These are phyloP conservation scores for Xiphorhynchus elegans DNA, from an alignment of 2,113 vertebrate species.

Conservation along the genomic window DNA sequence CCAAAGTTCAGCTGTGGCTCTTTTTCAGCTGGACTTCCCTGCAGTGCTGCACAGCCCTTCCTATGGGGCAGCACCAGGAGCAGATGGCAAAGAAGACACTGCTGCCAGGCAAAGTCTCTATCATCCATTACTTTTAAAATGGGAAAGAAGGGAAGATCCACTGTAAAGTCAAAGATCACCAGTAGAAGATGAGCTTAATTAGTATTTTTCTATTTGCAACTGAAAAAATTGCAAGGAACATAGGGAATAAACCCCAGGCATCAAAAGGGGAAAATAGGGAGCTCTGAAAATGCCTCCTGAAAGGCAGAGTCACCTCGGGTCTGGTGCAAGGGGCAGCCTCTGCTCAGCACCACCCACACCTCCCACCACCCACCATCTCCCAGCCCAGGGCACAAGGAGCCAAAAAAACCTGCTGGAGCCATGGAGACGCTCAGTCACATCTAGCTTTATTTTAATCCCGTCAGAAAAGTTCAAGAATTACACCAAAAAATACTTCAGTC, in stretches of 20 bases:
- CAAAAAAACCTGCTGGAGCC: neutral
- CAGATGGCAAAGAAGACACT: neutral
- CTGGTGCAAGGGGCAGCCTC: neutral
- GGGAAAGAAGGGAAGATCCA: neutral
- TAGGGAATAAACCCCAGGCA: neutral
- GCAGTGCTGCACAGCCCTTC: neutral
- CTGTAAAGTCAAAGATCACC: neutral
- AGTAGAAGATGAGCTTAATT: neutral
- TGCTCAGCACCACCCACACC: neutral
- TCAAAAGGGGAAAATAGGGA: neutral
- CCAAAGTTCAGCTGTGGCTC: neutral
- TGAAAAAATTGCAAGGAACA: neutral
- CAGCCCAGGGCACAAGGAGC: neutral
- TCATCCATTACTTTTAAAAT: neutral
- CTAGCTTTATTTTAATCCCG: slow-evolving; percentile 85
- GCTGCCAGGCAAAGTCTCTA: neutral
- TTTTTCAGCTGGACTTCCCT: neutral
- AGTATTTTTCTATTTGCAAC: neutral
- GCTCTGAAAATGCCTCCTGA: neutral
- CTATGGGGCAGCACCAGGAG: neutral
- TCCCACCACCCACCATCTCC: neutral
- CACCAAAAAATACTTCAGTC: slow-evolving; percentile 88
- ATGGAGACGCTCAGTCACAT: slow-evolving; percentile 75
- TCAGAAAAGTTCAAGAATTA: slow-evolving; percentile 85
- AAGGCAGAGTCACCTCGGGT: neutral